Evolutionary conservation across 2,797 vertebrate species (phyloP), one percentile per base, ranked within the genome.

Genomic region (Ctenopoma multispine): DNA sequence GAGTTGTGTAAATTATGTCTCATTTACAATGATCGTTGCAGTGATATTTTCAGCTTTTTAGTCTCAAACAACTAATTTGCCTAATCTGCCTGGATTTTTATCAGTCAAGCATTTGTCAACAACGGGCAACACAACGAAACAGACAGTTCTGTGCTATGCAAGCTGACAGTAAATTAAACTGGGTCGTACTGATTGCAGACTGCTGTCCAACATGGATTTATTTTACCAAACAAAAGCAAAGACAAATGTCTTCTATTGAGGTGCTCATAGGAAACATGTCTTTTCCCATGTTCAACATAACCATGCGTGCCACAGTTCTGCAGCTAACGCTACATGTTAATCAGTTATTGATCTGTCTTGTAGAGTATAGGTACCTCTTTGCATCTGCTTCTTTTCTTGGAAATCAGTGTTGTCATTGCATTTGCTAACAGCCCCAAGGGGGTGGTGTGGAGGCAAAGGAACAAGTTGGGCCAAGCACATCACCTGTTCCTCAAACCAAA

Each of bases 401-500:
- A 83, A 90, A 91, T 88, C 75, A 76, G 89, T 89, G 84, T 68
- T 89, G 88, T 88, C 75, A 73, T 63, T 81, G 85, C 89, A 88
- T 89, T 89, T 71, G 24, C 84, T 53, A 83, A 87, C 86, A 76
- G 89, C 81, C 90, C 88, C 85, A 55, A 80, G 85, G 64, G 88
- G 88, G 82, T 53, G 76, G 71, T 79, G 77, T 73, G 71, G 82
- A 84, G 83, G 88, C 75, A 18, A 53, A 79, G 83, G 84, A 81
- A 79, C 80, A n/a, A 61, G 87, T 43, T 50, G 41, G 78, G 84
- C 87, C 83, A 82, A 86, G 80, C 63, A 71, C 70, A 87, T 93
- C 93, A 94, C 92, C 92, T 94, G 92, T 91, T 93, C 86, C 90
- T 87, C 78, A 34, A 79, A 83, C 91, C 87, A 88, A 93, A 93